Conservation (phyloP, 2,113 vertebrate genomes). For the Poeciliopsis occidentalis region DNA sequence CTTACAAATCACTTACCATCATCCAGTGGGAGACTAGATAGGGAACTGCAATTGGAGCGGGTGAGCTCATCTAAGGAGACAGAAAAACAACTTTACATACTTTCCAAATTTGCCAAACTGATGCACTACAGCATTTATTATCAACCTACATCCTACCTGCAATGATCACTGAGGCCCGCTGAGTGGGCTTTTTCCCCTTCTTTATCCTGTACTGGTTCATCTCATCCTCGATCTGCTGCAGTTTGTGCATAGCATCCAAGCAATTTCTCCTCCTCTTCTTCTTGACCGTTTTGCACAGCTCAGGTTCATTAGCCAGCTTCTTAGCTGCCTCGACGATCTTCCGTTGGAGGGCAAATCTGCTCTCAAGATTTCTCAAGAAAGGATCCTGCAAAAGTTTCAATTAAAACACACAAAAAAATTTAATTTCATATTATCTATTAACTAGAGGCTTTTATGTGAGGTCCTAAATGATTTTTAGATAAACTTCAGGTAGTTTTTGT, state of each 20-base stretch:
- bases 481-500: no score
- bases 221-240: constrained; percentile 93
- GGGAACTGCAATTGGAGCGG: constrained; percentile 90
- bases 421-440: neutral
- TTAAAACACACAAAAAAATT: neutral
- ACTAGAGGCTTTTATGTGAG: neutral
- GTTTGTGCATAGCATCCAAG: constrained; percentile 88
- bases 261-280: constrained; percentile 95
- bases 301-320: constrained; percentile 89
- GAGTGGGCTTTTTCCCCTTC: constrained; percentile 90
- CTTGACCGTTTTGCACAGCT: constrained; percentile 92
- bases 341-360: constrained; percentile 92
- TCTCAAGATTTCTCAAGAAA: constrained; percentile 90
- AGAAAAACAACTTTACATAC: constrained; percentile 11
- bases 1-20: constrained; percentile 82
- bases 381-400: constrained; percentile 83
- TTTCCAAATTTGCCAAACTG: neutral
- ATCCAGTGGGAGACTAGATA: constrained; percentile 89
- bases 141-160: constrained; percentile 78
- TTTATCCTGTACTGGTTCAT: constrained; percentile 94
- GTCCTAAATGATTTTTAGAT: neutral
- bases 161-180: constrained; percentile 85
- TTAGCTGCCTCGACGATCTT: constrained; percentile 95
- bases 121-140: neutral
- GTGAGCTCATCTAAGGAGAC: constrained; percentile 87